Evolutionary conservation across 2,888 invertebrate genomes (phyloP).

Genomic region (Liodrosophila aerea): DNA sequence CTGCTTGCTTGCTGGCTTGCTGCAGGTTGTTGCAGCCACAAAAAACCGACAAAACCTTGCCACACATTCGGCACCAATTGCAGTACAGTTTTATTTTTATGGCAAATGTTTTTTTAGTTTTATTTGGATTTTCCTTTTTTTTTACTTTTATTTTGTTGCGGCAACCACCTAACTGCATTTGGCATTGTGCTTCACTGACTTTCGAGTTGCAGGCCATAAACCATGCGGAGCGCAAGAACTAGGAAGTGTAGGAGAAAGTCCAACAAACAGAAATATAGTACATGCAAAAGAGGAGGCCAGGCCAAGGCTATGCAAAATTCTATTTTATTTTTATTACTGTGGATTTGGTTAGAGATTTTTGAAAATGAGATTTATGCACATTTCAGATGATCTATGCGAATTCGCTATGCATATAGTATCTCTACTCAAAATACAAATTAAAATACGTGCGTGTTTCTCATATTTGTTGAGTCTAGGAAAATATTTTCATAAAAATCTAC

Average conservation of each 20-base stretch:
- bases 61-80: slow-evolving; percentile 53
- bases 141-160: slow-evolving; percentile 22
- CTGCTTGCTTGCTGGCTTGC: slow-evolving; percentile 12
- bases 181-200: slow-evolving; percentile 44
- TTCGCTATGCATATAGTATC: slow-evolving; percentile 40
- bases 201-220: slow-evolving; percentile 24
- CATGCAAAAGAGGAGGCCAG: no score
- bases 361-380: slow-evolving; percentile 45
- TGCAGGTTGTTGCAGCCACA: slow-evolving; percentile 16
- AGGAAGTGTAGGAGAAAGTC: not conserved
- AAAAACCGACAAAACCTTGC: slow-evolving; percentile 11
- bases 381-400: slow-evolving; percentile 35
- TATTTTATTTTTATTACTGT: slow-evolving; percentile 29
- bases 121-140: not conserved
- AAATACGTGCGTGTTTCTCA: slow-evolving; percentile 55
- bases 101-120: slow-evolving; percentile 23
- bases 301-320: slow-evolving; percentile 35
- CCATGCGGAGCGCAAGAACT: not conserved
- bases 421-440: slow-evolving; percentile 48
- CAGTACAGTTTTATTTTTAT: slow-evolving; percentile 47
- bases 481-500: slow-evolving; percentile 20
- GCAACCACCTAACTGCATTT: slow-evolving; percentile 50
- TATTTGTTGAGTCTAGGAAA: slow-evolving; percentile 42
- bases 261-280: slow-evolving; percentile 6
- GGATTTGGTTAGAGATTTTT: slow-evolving; percentile 12